Base-by-base conservation (phyloP, 2,113 vertebrate genomes). In the western clawed frog (Xenopus tropicalis) region DNA sequence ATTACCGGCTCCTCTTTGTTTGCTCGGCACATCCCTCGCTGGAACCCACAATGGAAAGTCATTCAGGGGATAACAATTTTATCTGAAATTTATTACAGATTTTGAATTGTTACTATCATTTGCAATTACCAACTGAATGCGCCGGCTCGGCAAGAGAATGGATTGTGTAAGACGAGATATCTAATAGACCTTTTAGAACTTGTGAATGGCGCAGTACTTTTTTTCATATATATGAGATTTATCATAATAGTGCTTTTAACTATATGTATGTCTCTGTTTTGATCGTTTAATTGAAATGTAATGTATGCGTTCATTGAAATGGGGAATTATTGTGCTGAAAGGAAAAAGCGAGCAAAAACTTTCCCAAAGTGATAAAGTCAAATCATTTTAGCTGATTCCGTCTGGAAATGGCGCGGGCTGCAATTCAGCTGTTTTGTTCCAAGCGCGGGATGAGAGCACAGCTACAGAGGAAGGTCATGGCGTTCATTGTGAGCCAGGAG, bases 261-360 rank as follows among this genome's bases (percentile, higher is more conserved):
- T 63, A 68, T 58, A 72, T 69, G 66, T 56, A 68, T 24, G 48
- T 62, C 59, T 69, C 58, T 69, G 57, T 63, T 76, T 63, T 69
- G 73, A 76, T 69, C 73, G 56, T 63, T 69, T 76, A 76, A 76
- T 76, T 76, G 73, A 76, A 63, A 61, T 63, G 73, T 69, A 76
- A 69, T 68, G 65, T 69, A 76, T 76, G 73, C 73, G 14, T 61
- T 68, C 73, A 69, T 76, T 76, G 46, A 76, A 63, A 69, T 56
- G 58, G 22, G 25, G 25, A 69, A 69, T 69, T 62, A 67, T 69
- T 12, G 21, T 44, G 23, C 20, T 63, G 57, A 42, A 62, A 23
- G 64, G 61, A 63, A 75, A 69, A 75, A 69, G 66, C 51, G 51
- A 29, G 21, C 61, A 62, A 69, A 69, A 76, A 76, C 66, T 76